phyloP scores from a whole-genome alignment of 2,113 vertebrate species.

The human (Homo sapiens) region DNA sequence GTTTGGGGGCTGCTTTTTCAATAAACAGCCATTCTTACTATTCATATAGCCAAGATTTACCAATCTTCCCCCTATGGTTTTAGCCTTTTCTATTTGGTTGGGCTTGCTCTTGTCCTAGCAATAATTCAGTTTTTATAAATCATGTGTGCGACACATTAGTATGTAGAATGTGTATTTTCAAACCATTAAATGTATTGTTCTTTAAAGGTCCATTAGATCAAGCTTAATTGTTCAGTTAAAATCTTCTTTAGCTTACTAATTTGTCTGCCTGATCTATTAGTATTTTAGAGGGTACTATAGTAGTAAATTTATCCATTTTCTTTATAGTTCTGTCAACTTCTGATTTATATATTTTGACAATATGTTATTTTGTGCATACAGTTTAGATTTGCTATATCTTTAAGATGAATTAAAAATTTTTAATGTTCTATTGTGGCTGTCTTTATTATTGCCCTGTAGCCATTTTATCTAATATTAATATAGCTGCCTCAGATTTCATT shows the following conservation, averaged over 20 bases:
- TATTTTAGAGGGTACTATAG: neutral
- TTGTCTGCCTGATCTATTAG: neutral
- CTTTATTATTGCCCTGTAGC: neutral
- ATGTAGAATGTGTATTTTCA: conserved; percentile 1
- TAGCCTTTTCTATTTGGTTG: neutral
- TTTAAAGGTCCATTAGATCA: neutral
- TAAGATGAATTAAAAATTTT: neutral
- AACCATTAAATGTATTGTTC: neutral
- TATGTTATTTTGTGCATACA: neutral
- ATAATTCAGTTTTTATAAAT: conserved; percentile 25
- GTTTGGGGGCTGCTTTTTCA: neutral
- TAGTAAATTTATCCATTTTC: neutral
- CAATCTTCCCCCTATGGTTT: neutral
- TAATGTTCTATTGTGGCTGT: neutral
- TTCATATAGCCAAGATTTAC: neutral
- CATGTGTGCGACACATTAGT: neutral
- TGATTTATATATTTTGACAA: conserved; percentile 28
- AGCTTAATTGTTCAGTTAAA: neutral
- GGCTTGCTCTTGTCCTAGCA: neutral
- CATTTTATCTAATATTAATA: neutral
- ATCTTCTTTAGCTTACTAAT: neutral
- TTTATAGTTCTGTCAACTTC: conserved; percentile 27
- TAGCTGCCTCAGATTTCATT: neutral
- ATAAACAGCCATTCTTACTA: neutral
- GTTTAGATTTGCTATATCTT: neutral